Evolutionary conservation across 2,888 invertebrate genomes (phyloP), one percentile per base, ranked within the genome.

Genomic region (Noctua fimbriata): DNA sequence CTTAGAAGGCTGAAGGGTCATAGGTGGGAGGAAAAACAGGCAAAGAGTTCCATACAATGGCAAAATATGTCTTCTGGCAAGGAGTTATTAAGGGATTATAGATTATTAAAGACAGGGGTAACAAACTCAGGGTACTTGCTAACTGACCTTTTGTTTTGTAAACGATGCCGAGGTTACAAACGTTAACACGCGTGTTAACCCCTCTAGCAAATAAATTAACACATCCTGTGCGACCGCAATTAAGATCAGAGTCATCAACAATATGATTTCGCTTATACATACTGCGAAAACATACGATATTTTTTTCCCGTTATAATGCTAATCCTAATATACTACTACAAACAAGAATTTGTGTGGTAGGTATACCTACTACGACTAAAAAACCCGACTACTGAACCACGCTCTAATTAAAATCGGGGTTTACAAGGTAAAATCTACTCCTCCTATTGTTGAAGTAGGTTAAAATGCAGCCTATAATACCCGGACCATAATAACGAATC

Each of bases 171-270:
- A 73, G 72, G 69, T 73, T 73, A 76, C 49, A 73, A 73, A 28
- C 16, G 28, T 52, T 65, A 77, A 83, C 65, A 66, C 24, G 28
- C 65, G 52, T 49, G 79, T 76, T 70, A 72, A 69, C 69, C 65
- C 85, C 65, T 28, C 49, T 75, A 70, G 44, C 60, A 77, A 80
- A 83, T 88, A 73, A 80, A 78, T 83, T 80, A 83, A 76, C 70
- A 81, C 73, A 73, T 88, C 83, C 87, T 78, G 70, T 60, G 21
- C 7, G 21, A 60, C n/a, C 14, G 21, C 44, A 84, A 87, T 87
- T 79, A 84, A 83, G 32, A 69, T n/a, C 1, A 14, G 67, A 69
- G 70, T 69, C 70, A 75, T 71, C 32, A 67, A 52, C 72, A 65
- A 28, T 12, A 84, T 44, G 24, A 79, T 79, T 78, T 67, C 10